These are phyloP conservation scores for Nyctereutes procyonoides DNA, from an alignment of 2,113 vertebrate species.

Conservation along the genomic window DNA sequence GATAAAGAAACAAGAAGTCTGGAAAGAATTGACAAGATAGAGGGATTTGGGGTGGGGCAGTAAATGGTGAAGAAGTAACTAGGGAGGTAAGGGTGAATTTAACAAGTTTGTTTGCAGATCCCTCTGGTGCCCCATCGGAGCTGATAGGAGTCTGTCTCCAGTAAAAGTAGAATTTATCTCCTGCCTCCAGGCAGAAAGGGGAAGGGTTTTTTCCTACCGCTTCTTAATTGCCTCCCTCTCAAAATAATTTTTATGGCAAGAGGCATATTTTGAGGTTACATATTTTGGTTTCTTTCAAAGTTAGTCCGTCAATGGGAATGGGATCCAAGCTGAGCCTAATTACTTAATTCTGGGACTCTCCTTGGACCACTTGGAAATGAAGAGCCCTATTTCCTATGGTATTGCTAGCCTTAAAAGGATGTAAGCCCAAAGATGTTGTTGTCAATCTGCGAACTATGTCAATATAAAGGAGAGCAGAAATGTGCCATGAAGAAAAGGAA, in stretches of 20 bases:
- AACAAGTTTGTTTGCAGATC: neutral
- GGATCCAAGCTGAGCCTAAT: neutral
- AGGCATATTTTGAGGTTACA: neutral
- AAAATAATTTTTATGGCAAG: slow-evolving; percentile 11
- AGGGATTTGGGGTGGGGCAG: neutral
- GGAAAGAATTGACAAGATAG: neutral
- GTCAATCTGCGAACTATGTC: neutral
- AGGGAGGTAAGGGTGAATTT: neutral
- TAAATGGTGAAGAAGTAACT: neutral
- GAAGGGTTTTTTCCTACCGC: neutral
- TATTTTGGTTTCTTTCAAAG: neutral
- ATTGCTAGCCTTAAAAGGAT: neutral
- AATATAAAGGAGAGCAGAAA: neutral
- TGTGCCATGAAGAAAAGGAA: neutral
- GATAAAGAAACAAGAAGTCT: neutral
- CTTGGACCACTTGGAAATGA: neutral
- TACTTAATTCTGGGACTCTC: neutral
- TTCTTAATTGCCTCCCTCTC: neutral
- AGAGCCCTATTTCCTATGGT: neutral
- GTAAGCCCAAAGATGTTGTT: neutral
- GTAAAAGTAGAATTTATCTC: neutral
- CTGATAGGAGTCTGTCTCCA: neutral
- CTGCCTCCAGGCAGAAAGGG: neutral
- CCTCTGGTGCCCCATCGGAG: neutral
- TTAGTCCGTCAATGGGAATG: neutral